phyloP scores from a whole-genome alignment of 2,888 invertebrate species.

The Drosophila meridiana region DNA sequence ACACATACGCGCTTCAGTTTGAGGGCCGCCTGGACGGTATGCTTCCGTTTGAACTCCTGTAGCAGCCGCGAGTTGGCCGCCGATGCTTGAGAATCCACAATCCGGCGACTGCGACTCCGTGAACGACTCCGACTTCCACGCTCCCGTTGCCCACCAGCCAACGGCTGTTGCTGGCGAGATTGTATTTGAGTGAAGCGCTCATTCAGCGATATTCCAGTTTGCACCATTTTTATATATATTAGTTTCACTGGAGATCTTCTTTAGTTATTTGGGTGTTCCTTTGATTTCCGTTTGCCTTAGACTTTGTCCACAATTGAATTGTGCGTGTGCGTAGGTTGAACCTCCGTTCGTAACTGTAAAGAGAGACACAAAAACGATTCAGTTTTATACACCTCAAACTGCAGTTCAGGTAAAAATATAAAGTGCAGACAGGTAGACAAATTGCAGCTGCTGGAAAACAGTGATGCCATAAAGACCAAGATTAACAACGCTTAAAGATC shows the following conservation, averaged over 20 bases:
- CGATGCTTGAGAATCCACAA: slow-evolving; percentile 67
- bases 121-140: slow-evolving; percentile 72
- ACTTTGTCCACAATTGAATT: slow-evolving; percentile 29
- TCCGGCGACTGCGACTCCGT: slow-evolving; percentile 69
- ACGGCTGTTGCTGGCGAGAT: slow-evolving; percentile 51
- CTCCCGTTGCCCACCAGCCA: slow-evolving; percentile 32
- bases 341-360: slow-evolving; percentile 62
- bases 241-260: slow-evolving; percentile 5
- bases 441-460: slow-evolving; percentile 40
- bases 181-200: slow-evolving; percentile 85
- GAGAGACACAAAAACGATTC: slow-evolving; percentile 28
- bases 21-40: slow-evolving; percentile 84
- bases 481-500: slow-evolving; percentile 1
- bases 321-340: slow-evolving; percentile 36
- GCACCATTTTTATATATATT: slow-evolving; percentile 50
- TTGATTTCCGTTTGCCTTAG: slow-evolving; percentile 10
- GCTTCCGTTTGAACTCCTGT: slow-evolving; percentile 83
- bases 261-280: neutral
- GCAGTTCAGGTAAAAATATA: slow-evolving; percentile 19
- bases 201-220: slow-evolving; percentile 85
- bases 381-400: slow-evolving; percentile 51
- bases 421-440: slow-evolving; percentile 30
- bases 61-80: slow-evolving; percentile 82
- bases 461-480: slow-evolving; percentile 24
- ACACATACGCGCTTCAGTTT: slow-evolving; percentile 85